Base-by-base conservation (phyloP, 2,797 vertebrate genomes). In the Bradypus variegatus region DNA sequence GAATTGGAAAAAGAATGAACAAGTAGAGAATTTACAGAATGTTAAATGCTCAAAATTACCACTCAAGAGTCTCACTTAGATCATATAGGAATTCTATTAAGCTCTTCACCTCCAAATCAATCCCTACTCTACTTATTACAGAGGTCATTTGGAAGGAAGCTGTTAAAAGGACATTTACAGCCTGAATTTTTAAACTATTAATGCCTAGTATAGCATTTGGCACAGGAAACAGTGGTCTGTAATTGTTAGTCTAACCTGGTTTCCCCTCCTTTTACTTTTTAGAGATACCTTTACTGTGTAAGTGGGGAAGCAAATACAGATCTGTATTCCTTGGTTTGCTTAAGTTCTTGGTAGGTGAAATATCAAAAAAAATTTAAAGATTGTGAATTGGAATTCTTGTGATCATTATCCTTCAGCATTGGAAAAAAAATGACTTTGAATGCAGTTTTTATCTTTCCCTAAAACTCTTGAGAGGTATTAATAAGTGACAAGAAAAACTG, bases 311-410 rank as follows among this genome's bases (percentile, higher is more conserved):
- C 6, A 76, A 38, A 60, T 50, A 29, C 33, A 58, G 31, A 81
- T 72, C 64, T 88, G 38, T 29, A 79, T n/a, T 72, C 27, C 27
- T 27, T n/a, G 1, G 50, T 55, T 80, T 83, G 53, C 25, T 64
- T 82, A 85, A 25, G 45, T 11, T 92, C 33, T 84, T 83, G 70
- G 77, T 78, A 89, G n/a, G 8, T 88, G 65, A 93, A 75, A 75
- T n/a, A 80, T 2, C 15, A 62, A 50, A n/a, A 55, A 58, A 38
- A 38, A 8, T 45, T 90, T 58, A 13, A 89, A 82, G 18, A 89
- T 16, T 58, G 14, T 8, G 31, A 36, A 64, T 45, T 89, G 38
- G 85, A 89, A 91, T 85, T 87, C 77, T 85, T 75, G 48, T 84
- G 31, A 77, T 67, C 62, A 25, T 75, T 86, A 58, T 48, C 31